Evolutionary conservation across 2,888 invertebrate genomes (phyloP), one percentile per base, ranked within the genome.

Genomic region (Rhagonycha fulva): DNA sequence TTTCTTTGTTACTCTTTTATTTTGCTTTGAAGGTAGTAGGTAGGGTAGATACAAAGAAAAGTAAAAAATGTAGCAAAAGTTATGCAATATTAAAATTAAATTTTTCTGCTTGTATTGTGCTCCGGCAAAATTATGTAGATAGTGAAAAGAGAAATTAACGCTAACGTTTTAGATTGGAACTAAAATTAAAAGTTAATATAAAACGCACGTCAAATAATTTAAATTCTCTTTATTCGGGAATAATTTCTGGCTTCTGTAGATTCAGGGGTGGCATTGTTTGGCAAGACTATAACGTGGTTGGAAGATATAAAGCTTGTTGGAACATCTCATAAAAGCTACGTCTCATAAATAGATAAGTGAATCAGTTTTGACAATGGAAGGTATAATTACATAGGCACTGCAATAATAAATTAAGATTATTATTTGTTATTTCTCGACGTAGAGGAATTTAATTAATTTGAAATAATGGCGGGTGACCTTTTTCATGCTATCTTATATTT

Each of bases 311-410:
- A 72, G 62, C 72, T 67, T 67, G 68, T 72, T 67, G 68, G 72
- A 72, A 68, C 68, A 72, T 72, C 72, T 68, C 68, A 68, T 72
- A 62, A 72, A 72, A 72, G 72, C 68, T 47, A 67, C 67, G 72
- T 72, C 62, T 72, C 72, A 72, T 72, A 72, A 72, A 72, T 72
- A 72, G 72, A 72, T 68, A 72, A 72, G 68, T 68, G 72, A 72
- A 72, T 72, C 67, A 67, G 68, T 61, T 67, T 68, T 47, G 26
- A 73, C 73, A 73, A 73, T 68, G 68, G 73, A 69, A 63, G 69
- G 63, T 69, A 73, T 73, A 73, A 73, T 73, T 73, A 73, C 62
- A 73, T 63, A 62, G 69, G 69, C 26, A 73, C 73, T 61, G 62
- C 69, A 30, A 68, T 67, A 63, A 73, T 73, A 73, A 73, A 73